A percentile compares a stretch with the other conserved stretches of the same genome.
phyloP scores from a whole-genome alignment of 2,888 invertebrate genomes.

The Pristionchus exspectatus region DNA sequence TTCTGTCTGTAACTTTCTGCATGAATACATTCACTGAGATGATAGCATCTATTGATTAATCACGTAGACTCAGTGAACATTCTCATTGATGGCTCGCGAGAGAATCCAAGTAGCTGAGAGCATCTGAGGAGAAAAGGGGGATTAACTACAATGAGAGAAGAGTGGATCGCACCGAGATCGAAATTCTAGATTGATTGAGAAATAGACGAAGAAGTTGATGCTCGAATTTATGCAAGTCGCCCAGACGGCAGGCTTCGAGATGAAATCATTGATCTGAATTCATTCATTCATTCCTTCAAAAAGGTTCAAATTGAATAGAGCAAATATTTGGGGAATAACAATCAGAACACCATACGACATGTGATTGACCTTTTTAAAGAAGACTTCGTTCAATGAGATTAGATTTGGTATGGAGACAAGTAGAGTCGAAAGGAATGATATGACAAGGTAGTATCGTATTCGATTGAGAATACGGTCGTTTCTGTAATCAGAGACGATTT shows the following conservation, averaged over 20 bases:
- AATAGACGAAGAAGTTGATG: conserved; percentile 58
- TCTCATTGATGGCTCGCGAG: not conserved
- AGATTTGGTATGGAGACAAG: conserved; percentile 58
- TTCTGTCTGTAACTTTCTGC: too few species aligned
- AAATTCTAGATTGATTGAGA: conserved; percentile 66
- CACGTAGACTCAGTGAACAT: not conserved
- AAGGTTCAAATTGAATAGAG: too few species aligned
- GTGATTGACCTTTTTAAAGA: conserved; percentile 57
- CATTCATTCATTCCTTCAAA: too few species aligned
- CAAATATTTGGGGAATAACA: too few species aligned
- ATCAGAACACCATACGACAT: too few species aligned
- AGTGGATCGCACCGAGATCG: conserved; percentile 61
- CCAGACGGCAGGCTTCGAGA: conserved; percentile 58
- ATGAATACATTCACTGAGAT: too few species aligned
- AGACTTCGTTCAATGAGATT: conserved; percentile 56
- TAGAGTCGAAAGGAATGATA: conserved; percentile 57
- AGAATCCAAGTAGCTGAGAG: not conserved
- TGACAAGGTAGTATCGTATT: conserved; percentile 58
- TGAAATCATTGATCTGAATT: conserved; percentile 56
- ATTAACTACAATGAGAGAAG: conserved; percentile 46
- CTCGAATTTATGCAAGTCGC: conserved; percentile 58
- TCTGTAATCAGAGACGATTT: not conserved
- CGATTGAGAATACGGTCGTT: conserved; percentile 32
- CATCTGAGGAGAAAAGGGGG: not conserved
- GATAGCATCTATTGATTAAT: not conserved